A percentile compares a stretch with the other conserved stretches of the same genome.
phyloP scores from a whole-genome alignment of 2,888 invertebrate genomes.

The Pyralis farinalis region DNA sequence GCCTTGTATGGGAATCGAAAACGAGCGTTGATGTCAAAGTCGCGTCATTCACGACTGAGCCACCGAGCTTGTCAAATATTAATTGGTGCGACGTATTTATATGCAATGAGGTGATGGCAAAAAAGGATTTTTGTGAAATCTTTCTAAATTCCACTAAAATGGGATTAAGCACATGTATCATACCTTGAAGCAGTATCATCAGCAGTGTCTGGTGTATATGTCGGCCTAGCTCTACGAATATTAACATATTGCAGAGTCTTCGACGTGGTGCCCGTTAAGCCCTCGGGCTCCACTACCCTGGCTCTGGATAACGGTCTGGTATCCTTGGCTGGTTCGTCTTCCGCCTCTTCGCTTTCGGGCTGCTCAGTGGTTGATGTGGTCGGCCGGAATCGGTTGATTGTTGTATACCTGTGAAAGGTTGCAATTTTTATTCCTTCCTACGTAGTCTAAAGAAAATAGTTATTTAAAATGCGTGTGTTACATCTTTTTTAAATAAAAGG shows the following conservation, averaged over 20 bases:
- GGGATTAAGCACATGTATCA: neutral
- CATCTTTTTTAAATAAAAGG: no score
- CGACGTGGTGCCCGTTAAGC: slow-evolving; percentile 43
- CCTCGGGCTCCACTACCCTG: slow-evolving; percentile 35
- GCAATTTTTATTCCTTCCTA: no score
- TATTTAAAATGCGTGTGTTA: no score
- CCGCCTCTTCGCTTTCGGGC: slow-evolving; percentile 26
- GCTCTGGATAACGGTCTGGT: slow-evolving; percentile 28
- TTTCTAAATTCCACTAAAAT: no score
- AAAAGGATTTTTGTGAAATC: no score
- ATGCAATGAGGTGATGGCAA: no score
- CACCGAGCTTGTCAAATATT: no score
- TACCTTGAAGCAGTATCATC: slow-evolving; percentile 65
- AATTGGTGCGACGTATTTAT: no score
- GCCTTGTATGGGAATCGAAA: no score
- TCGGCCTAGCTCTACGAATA: slow-evolving; percentile 84
- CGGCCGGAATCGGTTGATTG: slow-evolving; percentile 82
- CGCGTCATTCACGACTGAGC: no score
- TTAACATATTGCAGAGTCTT: slow-evolving; percentile 85
- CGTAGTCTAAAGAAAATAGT: no score
- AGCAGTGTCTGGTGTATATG: slow-evolving; percentile 49
- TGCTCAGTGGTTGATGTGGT: slow-evolving; percentile 46
- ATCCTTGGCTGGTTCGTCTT: slow-evolving; percentile 37
- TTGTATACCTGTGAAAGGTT: slow-evolving; percentile 66
- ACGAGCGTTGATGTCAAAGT: no score